Conservation (phyloP, 2,888 invertebrate genomes). For the Laspeyria flexula region DNA sequence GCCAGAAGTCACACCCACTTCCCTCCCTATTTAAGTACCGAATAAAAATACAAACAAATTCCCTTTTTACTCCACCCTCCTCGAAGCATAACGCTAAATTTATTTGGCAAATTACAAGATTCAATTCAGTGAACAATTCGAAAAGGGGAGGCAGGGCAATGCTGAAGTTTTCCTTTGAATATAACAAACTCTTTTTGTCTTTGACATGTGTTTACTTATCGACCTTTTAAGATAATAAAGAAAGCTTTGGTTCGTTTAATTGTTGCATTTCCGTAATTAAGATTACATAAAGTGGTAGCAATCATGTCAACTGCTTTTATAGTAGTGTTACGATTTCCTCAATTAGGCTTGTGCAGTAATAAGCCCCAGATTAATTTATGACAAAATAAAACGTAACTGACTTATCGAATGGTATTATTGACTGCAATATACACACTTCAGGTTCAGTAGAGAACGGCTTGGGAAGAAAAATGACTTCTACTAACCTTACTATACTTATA, state of each 20-base stretch:
- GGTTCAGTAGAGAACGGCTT: too few relatives aligned
- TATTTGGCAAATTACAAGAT: constrained; percentile 52
- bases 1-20: constrained; percentile 10
- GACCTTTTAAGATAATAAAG: constrained; percentile 5
- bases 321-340: too few relatives aligned
- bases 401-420: too few relatives aligned
- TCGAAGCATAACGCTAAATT: constrained; percentile 38
- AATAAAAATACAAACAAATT: constrained; percentile 36
- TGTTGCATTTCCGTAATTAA: neutral
- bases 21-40: constrained; percentile 13
- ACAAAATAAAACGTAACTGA: too few relatives aligned
- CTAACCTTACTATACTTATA: too few relatives aligned
- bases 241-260: neutral
- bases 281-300: neutral
- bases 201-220: constrained; percentile 27
- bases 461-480: too few relatives aligned
- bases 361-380: too few relatives aligned
- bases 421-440: too few relatives aligned
- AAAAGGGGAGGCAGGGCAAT: constrained; percentile 16
- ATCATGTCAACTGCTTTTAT: too few relatives aligned
- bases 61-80: constrained; percentile 26
- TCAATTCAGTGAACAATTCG: constrained; percentile 45
- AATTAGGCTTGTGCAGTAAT: too few relatives aligned
- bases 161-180: constrained; percentile 27
- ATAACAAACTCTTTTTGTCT: constrained; percentile 26